A percentile compares a stretch with the other conserved stretches of the same genome.
phyloP scores from a whole-genome alignment of 2,797 vertebrate genomes.

The Phalloptychus januarius region DNA sequence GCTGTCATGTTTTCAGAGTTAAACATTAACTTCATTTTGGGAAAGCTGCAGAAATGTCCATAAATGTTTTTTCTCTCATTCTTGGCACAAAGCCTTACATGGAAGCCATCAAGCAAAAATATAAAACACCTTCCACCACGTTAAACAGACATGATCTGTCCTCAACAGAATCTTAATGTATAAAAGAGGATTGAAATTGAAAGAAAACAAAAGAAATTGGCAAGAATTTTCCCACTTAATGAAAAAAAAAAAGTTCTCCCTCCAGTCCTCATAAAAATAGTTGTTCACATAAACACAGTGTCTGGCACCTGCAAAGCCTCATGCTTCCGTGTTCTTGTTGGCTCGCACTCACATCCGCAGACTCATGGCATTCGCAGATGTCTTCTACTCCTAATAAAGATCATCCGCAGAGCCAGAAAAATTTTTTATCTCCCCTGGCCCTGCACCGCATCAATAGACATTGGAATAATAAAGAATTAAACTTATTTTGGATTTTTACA shows the following conservation, averaged over 20 bases:
- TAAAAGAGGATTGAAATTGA: neutral
- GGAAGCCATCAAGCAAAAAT: neutral
- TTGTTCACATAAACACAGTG: neutral
- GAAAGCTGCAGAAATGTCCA: slow-evolving; percentile 17
- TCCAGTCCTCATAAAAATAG: slow-evolving; percentile 12
- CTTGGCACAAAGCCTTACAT: neutral
- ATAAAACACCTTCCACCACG: neutral
- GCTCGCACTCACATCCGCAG: slow-evolving; percentile 54
- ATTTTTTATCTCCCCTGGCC: slow-evolving; percentile 30
- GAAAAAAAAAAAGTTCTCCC: neutral
- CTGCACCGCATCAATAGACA: slow-evolving; percentile 35
- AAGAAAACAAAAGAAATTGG: neutral
- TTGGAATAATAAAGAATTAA: slow-evolving; percentile 16
- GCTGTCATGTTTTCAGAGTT: slow-evolving; percentile 1
- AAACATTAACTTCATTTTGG: neutral
- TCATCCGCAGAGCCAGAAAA: slow-evolving; percentile 29
- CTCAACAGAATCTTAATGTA: neutral
- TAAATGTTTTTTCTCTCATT: neutral
- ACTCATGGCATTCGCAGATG: slow-evolving; percentile 60
- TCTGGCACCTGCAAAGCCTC: slow-evolving; percentile 57
- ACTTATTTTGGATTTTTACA: neutral
- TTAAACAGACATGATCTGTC: neutral
- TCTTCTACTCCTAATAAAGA: slow-evolving; percentile 53
- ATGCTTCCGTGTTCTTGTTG: slow-evolving; percentile 54
- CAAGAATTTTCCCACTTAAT: neutral